phyloP scores from a whole-genome alignment of 1,140 invertebrate species.

The Papilio glaucus region DNA sequence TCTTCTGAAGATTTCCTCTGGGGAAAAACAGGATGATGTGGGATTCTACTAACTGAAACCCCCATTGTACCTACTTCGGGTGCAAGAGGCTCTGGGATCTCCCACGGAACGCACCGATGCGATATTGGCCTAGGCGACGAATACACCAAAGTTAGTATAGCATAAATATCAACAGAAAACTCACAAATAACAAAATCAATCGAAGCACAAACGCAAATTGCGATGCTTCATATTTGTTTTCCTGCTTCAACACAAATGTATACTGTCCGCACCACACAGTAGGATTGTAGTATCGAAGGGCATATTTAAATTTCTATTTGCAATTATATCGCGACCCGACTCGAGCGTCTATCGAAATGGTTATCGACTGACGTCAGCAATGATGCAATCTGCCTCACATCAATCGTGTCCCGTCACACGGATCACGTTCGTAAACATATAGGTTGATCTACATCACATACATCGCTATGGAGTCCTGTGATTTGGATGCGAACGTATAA shows the following conservation, averaged over 20 bases:
- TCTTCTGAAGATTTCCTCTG: no score
- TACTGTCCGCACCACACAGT: conserved; percentile 35
- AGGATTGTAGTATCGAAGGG: conserved; percentile 61
- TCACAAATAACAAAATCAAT: not conserved
- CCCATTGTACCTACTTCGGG: no score
- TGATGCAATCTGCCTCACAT: conserved; percentile 74
- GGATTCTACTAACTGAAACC: no score
- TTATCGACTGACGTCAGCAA: conserved; percentile 69
- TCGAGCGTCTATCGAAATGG: conserved; percentile 62
- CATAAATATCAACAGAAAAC: no score
- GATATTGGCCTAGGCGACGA: no score
- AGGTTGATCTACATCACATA: conserved; percentile 15
- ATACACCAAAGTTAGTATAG: not conserved
- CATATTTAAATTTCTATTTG: conserved; percentile 68
- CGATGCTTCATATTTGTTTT: not conserved
- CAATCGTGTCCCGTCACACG: conserved; percentile 55
- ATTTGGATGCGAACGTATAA: conserved; percentile 6
- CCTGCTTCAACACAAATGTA: conserved; percentile 27
- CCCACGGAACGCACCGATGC: no score
- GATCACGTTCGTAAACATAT: conserved; percentile 48
- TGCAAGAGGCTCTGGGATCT: no score
- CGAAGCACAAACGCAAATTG: not conserved
- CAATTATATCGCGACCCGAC: conserved; percentile 56
- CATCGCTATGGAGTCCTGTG: conserved; percentile 18
- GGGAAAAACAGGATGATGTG: no score